phyloP scores from a whole-genome alignment of 2,797 vertebrate genomes.

The Hippocampus kuda region DNA sequence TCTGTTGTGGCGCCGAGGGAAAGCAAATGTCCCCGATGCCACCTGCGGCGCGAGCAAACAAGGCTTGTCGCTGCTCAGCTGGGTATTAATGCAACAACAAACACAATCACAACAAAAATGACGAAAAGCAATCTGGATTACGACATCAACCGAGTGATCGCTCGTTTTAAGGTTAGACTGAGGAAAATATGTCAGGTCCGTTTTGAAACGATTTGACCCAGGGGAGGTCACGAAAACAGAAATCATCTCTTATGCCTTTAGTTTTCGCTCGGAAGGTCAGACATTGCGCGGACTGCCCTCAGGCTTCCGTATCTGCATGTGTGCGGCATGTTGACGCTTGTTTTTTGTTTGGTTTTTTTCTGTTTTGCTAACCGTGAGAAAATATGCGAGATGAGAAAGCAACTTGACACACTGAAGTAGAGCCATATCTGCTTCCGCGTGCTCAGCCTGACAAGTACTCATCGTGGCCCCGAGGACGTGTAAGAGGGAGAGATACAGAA shows the following conservation, averaged over 20 bases:
- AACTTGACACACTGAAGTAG: slow-evolving; percentile 18
- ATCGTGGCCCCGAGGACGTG: slow-evolving; percentile 8
- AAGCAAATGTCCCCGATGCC: slow-evolving; percentile 43
- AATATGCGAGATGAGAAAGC: slow-evolving; percentile 13
- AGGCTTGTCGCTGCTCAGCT: slow-evolving; percentile 36
- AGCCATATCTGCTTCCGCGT: slow-evolving; percentile 16
- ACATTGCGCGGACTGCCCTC: not conserved
- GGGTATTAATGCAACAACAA: slow-evolving; percentile 25
- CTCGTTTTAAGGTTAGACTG: not conserved
- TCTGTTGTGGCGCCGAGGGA: slow-evolving; percentile 11
- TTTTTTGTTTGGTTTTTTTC: not conserved
- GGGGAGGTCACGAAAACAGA: not conserved
- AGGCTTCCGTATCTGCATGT: not conserved
- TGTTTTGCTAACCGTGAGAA: slow-evolving; percentile 12
- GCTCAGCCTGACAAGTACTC: slow-evolving; percentile 27
- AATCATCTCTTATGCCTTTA: too few relatives aligned
- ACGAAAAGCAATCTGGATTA: slow-evolving; percentile 8
- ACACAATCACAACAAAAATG: slow-evolving; percentile 12
- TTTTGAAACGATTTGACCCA: not conserved
- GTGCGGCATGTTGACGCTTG: slow-evolving; percentile 9
- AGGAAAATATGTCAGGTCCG: not conserved
- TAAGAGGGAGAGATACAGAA: slow-evolving; percentile 14
- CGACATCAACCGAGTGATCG: slow-evolving; percentile 14
- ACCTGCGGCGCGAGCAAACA: slow-evolving; percentile 51
- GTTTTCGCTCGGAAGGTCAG: not conserved